Percentiles rank a stretch among this genome's conserved stretches.
Evolutionary conservation across 2,797 vertebrate species (phyloP).

Genomic region (Chanos chanos): DNA sequence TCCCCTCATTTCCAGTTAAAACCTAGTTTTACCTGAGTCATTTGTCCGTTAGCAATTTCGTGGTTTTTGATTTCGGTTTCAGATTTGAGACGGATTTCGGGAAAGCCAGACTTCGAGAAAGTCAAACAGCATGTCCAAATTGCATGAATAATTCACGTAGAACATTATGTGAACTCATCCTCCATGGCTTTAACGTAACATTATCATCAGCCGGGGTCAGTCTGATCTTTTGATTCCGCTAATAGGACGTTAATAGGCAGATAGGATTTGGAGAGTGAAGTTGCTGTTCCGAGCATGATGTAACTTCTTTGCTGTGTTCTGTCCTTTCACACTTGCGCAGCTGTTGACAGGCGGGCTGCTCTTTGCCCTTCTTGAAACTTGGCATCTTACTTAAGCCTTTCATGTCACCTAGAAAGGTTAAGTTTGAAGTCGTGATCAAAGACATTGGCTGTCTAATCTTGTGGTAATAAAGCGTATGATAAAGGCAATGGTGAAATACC

Average conservation of each 20-base stretch:
- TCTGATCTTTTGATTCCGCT: too few species aligned
- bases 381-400: slow-evolving; percentile 44
- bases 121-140: too few species aligned
- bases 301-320: slow-evolving; percentile 28
- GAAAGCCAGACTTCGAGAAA: too few species aligned
- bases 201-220: too few species aligned
- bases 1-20: too few species aligned
- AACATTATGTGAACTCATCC: too few species aligned
- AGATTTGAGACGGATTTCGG: too few species aligned
- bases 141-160: too few species aligned
- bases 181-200: too few species aligned
- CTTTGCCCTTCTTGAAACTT: slow-evolving; percentile 31
- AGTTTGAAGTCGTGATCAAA: slow-evolving; percentile 48
- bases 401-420: slow-evolving; percentile 42
- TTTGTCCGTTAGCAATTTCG: too few species aligned
- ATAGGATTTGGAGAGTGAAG: not conserved
- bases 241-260: not conserved
- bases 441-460: slow-evolving; percentile 37
- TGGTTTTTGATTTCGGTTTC: too few species aligned
- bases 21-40: too few species aligned
- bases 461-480: slow-evolving; percentile 46
- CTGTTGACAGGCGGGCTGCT: slow-evolving; percentile 40
- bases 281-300: slow-evolving; percentile 19
- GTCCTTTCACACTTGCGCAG: slow-evolving; percentile 41
- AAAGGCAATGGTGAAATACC: slow-evolving; percentile 45